Percentiles rank a stretch among this genome's conserved stretches.
These are phyloP conservation scores for Patiria pectinifera DNA, from an alignment of 53 echinoderm and acorn worm genomes.

Conservation along the genomic window DNA sequence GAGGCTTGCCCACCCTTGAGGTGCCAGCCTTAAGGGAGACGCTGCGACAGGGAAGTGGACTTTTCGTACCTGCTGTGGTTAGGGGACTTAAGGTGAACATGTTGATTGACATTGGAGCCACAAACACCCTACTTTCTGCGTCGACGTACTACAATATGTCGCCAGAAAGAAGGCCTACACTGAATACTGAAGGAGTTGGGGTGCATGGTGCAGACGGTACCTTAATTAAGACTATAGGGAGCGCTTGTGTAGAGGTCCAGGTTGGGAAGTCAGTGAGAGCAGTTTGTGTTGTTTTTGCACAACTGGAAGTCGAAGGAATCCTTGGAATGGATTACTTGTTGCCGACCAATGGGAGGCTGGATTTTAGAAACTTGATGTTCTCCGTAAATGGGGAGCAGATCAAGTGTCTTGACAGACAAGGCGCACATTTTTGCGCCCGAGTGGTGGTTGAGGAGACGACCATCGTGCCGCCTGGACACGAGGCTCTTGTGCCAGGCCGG, in stretches of 20 bases:
- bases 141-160: slow-evolving; percentile 47
- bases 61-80: slow-evolving; percentile 54
- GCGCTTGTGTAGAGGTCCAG: slow-evolving; percentile 49
- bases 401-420: neutral
- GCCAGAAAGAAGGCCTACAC: slow-evolving; percentile 16
- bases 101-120: slow-evolving; percentile 71
- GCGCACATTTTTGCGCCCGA: no score
- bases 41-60: neutral
- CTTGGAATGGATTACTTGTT: slow-evolving; percentile 62
- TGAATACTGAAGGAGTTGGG: neutral
- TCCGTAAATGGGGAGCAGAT: slow-evolving; percentile 32
- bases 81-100: slow-evolving; percentile 23
- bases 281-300: slow-evolving; percentile 44
- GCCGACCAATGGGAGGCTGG: slow-evolving; percentile 8
- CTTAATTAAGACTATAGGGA: slow-evolving; percentile 39
- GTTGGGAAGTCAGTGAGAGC: slow-evolving; percentile 50
- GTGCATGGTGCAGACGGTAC: slow-evolving; percentile 63
- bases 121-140: slow-evolving; percentile 62
- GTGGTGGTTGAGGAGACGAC: no score
- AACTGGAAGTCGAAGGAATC: slow-evolving; percentile 49
- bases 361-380: slow-evolving; percentile 32
- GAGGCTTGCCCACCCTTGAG: neutral
- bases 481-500: no score
- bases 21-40: neutral
- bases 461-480: no score